A percentile compares a stretch with the other conserved stretches of the same genome.
These are phyloP conservation scores for Scaptomyza parva DNA, from an alignment of 2,888 invertebrate species.

Conservation along the genomic window DNA sequence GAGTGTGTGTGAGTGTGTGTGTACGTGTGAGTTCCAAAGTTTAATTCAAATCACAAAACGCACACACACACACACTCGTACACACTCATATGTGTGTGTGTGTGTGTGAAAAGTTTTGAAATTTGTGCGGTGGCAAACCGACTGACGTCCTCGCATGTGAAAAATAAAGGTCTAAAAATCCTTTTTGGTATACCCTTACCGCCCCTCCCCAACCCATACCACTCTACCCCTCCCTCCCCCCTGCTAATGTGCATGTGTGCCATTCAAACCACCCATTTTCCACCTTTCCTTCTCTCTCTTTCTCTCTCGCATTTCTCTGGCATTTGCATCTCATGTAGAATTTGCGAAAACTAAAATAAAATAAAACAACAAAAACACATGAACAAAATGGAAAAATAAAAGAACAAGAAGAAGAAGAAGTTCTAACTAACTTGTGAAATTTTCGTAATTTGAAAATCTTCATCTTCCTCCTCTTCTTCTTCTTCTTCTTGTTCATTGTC, in stretches of 20 bases:
- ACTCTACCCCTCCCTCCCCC: not conserved
- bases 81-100: slow-evolving; percentile 36
- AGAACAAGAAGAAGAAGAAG: slow-evolving; percentile 38
- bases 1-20: slow-evolving; percentile 26
- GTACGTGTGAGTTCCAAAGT: slow-evolving; percentile 69
- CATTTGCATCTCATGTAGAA: slow-evolving; percentile 30
- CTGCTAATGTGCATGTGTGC: slow-evolving; percentile 45
- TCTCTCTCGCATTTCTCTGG: slow-evolving; percentile 2
- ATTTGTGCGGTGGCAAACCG: slow-evolving; percentile 77
- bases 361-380: slow-evolving; percentile 16
- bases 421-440: slow-evolving; percentile 71
- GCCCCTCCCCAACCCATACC: not conserved
- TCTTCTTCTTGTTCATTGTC: not conserved
- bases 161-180: slow-evolving; percentile 81
- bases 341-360: slow-evolving; percentile 57
- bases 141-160: slow-evolving; percentile 72
- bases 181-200: slow-evolving; percentile 61
- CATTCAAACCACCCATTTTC: slow-evolving; percentile 4
- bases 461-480: slow-evolving; percentile 2
- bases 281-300: not conserved
- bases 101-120: slow-evolving; percentile 76
- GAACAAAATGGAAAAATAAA: slow-evolving; percentile 7
- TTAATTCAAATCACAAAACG: slow-evolving; percentile 81
- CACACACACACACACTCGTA: slow-evolving; percentile 51
- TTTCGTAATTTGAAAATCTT: slow-evolving; percentile 70